These are phyloP conservation scores for Poliocrania exsul DNA, from an alignment of 2,797 vertebrate genomes.

Conservation along the genomic window DNA sequence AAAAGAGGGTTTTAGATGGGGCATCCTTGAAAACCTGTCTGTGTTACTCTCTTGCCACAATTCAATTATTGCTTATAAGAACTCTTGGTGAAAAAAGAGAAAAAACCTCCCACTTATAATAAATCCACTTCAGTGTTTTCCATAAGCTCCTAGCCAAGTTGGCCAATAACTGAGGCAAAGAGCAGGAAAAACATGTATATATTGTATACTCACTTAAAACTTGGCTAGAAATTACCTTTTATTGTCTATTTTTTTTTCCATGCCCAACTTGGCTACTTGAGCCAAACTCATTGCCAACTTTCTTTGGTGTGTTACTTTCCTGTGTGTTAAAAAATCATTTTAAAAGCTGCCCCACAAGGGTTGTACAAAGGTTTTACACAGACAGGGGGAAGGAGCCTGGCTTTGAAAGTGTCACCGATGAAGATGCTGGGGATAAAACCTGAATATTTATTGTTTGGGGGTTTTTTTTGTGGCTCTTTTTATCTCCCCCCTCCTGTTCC, in stretches of 20 bases:
- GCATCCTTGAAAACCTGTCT: background rate
- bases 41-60: background rate
- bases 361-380: background rate
- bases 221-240: conserved; percentile 32
- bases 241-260: conserved; percentile 29
- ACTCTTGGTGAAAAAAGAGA: background rate
- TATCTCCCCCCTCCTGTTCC: background rate
- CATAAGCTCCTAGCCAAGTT: conserved; percentile 21
- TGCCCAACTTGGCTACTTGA: conserved; percentile 24
- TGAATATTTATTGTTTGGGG: background rate
- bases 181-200: background rate
- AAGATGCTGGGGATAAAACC: background rate
- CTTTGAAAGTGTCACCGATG: background rate
- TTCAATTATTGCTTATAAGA: conserved; percentile 19
- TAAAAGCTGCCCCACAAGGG: background rate
- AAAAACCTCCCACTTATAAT: background rate
- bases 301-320: background rate
- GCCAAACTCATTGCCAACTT: background rate
- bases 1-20: background rate
- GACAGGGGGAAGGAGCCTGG: background rate
- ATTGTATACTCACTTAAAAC: conserved; percentile 28
- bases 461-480: no score
- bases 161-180: conserved; percentile 20
- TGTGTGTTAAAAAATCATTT: background rate
- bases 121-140: conserved; percentile 52